Conservation (phyloP, 1,140 invertebrate species). For the Choristoneura fumiferana region DNA sequence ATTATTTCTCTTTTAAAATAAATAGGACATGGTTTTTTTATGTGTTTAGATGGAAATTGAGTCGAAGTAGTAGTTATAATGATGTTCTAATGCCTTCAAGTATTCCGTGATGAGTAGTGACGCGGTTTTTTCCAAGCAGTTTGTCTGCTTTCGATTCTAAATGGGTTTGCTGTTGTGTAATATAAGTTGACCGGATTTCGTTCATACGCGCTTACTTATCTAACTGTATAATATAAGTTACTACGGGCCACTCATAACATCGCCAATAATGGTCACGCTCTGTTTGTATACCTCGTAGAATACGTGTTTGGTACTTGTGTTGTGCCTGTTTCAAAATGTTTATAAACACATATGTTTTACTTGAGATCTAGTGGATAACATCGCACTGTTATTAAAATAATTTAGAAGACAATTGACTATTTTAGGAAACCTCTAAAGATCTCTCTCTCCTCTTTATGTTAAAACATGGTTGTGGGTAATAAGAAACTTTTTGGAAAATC, state of each 20-base stretch:
- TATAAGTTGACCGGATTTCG: background rate
- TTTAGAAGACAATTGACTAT: too few species aligned
- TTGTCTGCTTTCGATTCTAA: too few species aligned
- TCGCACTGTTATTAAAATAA: too few species aligned
- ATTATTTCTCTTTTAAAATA: background rate
- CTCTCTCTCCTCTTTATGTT: too few species aligned
- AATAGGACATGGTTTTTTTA: background rate
- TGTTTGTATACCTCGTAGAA: background rate
- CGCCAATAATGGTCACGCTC: slow-evolving; percentile 8
- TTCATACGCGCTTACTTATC: background rate
- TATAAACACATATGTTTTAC: too few species aligned
- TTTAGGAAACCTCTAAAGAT: too few species aligned
- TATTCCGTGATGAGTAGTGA: background rate
- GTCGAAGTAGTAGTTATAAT: background rate
- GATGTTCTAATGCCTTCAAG: slow-evolving; percentile 4
- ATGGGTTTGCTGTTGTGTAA: background rate
- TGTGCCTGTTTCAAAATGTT: too few species aligned
- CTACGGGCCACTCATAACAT: background rate
- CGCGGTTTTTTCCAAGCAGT: background rate
- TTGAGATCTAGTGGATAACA: too few species aligned
- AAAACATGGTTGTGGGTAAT: too few species aligned
- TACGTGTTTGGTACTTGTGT: too few species aligned
- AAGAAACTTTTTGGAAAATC: too few species aligned
- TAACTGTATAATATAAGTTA: background rate
- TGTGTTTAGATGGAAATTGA: background rate